Conservation (phyloP, 2,797 vertebrate species). For the Notolepis coatsorum region DNA sequence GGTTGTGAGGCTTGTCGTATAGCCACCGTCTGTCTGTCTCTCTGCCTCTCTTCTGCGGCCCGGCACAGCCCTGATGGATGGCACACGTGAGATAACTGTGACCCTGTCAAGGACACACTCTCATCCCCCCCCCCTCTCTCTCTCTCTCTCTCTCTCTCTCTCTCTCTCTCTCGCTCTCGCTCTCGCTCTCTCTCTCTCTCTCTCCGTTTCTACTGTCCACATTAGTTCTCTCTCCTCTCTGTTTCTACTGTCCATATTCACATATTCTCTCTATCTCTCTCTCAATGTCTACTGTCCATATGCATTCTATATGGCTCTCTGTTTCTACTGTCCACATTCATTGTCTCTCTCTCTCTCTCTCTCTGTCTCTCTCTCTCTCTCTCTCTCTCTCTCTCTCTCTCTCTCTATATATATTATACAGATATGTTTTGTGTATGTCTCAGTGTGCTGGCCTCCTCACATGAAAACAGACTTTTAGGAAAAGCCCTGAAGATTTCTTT, state of each 20-base stretch:
- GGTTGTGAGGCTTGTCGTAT: slow-evolving; percentile 58
- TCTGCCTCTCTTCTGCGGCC: slow-evolving; percentile 42
- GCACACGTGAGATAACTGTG: slow-evolving; percentile 54
- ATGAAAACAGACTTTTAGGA: no score
- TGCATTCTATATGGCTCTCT: slow-evolving; percentile 9
- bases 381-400: not conserved
- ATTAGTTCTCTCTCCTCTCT: slow-evolving; percentile 4
- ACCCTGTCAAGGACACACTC: slow-evolving; percentile 59
- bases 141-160: not conserved
- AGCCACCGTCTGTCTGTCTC: slow-evolving; percentile 32
- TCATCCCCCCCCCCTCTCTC: slow-evolving; percentile 11
- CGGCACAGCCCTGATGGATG: slow-evolving; percentile 53
- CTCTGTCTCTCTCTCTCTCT: not conserved
- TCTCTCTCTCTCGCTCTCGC: slow-evolving; percentile 5
- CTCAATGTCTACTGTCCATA: not conserved
- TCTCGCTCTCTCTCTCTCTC: slow-evolving; percentile 13
- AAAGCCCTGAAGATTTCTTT: no score
- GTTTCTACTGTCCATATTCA: no score
- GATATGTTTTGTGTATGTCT: no score
- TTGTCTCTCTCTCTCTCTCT: not conserved
- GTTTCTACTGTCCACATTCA: slow-evolving; percentile 1
- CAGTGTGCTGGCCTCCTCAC: no score
- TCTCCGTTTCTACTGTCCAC: not conserved
- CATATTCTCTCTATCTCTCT: slow-evolving; percentile 35
- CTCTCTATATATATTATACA: no score